A percentile compares a stretch with the other conserved stretches of the same genome.
Evolutionary conservation across 1,140 invertebrate genomes (phyloP).

Genomic region (Apis florea): DNA sequence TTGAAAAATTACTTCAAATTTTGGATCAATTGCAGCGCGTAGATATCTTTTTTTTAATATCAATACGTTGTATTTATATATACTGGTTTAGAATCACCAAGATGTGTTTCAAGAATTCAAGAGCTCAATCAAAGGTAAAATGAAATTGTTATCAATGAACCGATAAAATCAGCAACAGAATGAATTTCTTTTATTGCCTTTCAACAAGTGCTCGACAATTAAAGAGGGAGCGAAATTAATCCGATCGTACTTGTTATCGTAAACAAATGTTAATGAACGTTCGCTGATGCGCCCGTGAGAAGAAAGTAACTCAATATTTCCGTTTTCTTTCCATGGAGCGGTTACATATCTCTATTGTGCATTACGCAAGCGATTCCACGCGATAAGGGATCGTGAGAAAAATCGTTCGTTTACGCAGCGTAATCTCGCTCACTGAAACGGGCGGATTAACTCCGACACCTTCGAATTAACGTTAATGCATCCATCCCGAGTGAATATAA

Average conservation of each 20-base stretch:
- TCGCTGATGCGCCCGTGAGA: conserved; percentile 17
- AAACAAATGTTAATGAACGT: background rate
- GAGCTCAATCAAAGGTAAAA: no score
- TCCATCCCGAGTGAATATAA: conserved; percentile 6
- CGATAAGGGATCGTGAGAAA: conserved; percentile 56
- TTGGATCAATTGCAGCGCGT: no score
- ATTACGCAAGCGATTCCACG: conserved; percentile 48
- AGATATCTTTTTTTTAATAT: no score
- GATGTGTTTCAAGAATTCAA: no score
- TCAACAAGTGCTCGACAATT: no score
- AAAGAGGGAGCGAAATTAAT: background rate
- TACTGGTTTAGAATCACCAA: no score
- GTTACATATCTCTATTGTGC: conserved; percentile 20
- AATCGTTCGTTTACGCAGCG: conserved; percentile 22
- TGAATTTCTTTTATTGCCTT: no score
- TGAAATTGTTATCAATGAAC: no score
- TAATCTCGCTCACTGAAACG: conserved; percentile 25
- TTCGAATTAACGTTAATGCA: conserved; percentile 32
- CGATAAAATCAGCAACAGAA: no score
- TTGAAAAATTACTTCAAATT: no score
- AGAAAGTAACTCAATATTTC: conserved; percentile 31
- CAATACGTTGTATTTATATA: no score
- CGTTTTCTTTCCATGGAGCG: background rate
- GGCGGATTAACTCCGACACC: conserved; percentile 37
- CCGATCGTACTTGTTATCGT: background rate